Percentiles rank a stretch among this genome's conserved stretches.
Evolutionary conservation across 2,113 vertebrate species (phyloP).

Genomic region (Brachyistius frenatus): DNA sequence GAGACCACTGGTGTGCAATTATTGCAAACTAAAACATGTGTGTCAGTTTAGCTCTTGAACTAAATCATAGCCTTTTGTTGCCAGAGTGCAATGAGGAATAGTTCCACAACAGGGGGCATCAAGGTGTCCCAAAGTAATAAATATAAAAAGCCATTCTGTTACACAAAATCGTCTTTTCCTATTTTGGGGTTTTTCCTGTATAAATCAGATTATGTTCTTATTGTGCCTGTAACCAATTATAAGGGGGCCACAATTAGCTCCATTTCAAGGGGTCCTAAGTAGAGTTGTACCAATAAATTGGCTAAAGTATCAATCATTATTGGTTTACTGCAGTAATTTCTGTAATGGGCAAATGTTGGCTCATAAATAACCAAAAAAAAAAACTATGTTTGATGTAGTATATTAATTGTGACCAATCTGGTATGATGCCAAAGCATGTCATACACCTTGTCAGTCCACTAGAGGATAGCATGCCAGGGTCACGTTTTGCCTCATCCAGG

Average conservation of each 20-base stretch:
- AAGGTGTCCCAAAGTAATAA: conserved; percentile 5
- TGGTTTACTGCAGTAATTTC: too few species aligned
- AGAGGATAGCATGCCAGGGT: too few species aligned
- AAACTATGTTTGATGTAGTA: too few species aligned
- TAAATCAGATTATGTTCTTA: background rate
- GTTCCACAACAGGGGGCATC: conserved; percentile 13
- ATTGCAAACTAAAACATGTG: conserved; percentile 32
- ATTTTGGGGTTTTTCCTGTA: too few species aligned
- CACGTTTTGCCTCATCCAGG: too few species aligned
- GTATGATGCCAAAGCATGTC: too few species aligned
- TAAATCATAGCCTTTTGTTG: conserved; percentile 47
- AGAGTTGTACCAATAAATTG: background rate
- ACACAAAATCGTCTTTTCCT: background rate
- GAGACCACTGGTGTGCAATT: conserved; percentile 27
- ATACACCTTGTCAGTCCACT: too few species aligned
- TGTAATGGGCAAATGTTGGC: too few species aligned
- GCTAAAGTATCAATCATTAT: too few species aligned
- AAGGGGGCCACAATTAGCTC: background rate
- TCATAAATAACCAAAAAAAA: too few species aligned
- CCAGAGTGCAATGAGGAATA: conserved; percentile 19
- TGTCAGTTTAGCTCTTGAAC: conserved; percentile 39
- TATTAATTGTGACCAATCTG: too few species aligned
- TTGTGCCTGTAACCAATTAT: background rate
- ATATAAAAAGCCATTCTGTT: conserved; percentile 16
- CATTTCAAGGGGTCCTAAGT: too few species aligned